Evolutionary conservation across 1,140 invertebrate genomes (phyloP).

Genomic region (Drosophila persimilis): DNA sequence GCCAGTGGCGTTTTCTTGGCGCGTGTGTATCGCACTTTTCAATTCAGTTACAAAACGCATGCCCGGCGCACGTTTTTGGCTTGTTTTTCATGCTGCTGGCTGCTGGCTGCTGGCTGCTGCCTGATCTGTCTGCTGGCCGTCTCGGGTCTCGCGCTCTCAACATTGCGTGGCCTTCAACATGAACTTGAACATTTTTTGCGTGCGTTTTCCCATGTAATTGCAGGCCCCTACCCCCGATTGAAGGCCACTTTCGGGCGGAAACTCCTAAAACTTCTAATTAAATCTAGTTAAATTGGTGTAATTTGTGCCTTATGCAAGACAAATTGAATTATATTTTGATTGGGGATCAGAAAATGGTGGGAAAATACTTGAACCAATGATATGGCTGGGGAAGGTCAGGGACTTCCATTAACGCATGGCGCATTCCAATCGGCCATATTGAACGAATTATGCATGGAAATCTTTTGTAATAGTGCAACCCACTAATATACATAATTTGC

Average conservation of each 20-base stretch:
- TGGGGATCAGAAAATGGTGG: background rate
- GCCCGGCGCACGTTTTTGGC: slow-evolving; percentile 68
- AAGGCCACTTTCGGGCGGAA: slow-evolving; percentile 38
- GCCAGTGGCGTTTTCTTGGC: slow-evolving; percentile 43
- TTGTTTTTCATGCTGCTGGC: slow-evolving; percentile 35
- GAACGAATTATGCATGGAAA: slow-evolving; percentile 30
- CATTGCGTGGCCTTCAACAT: slow-evolving; percentile 64
- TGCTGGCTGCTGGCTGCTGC: slow-evolving; percentile 10
- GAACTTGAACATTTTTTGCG: slow-evolving; percentile 65
- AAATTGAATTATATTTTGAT: slow-evolving; percentile 5
- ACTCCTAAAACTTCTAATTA: slow-evolving; percentile 33
- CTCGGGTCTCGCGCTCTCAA: slow-evolving; percentile 18
- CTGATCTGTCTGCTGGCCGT: slow-evolving; percentile 52
- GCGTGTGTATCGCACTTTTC: slow-evolving; percentile 80
- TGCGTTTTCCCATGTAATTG: slow-evolving; percentile 54
- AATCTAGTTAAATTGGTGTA: slow-evolving; percentile 25
- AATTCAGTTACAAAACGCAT: slow-evolving; percentile 80
- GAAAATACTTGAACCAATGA: slow-evolving; percentile 10
- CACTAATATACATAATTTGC: slow-evolving; percentile 24
- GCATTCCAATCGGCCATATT: slow-evolving; percentile 27
- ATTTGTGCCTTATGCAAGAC: slow-evolving; percentile 12
- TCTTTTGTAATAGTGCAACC: too few relatives aligned
- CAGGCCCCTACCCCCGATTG: slow-evolving; percentile 11
- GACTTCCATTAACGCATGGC: too few relatives aligned
- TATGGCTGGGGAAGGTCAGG: too few relatives aligned